phyloP scores from a whole-genome alignment of 2,113 vertebrate species.

The chimpanzee (Pan troglodytes) region NHGRI_mPanTro3-v2.1_pri NC_072398.2:31581501-31582000 shows the following conservation, averaged over 20 bases:
- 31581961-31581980: not conserved
- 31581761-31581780: not conserved
- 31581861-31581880: not conserved
- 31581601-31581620: not conserved
- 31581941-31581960: not conserved
- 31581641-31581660: not conserved
- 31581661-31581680: not conserved
- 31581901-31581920: not conserved
- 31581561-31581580: not conserved
- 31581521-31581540: not conserved
- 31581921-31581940: not conserved
- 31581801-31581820: not conserved
- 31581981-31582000: not conserved
- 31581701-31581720: not conserved
- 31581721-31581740: not conserved
- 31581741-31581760: not conserved
- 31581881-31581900: not conserved
- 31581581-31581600: not conserved
- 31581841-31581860: not conserved
- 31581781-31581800: not conserved
- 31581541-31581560: not conserved
- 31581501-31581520: not conserved
- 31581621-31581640: not conserved
- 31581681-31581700: not conserved
- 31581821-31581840: not conserved